Evolutionary conservation across 2,113 vertebrate species (phyloP).

Genomic region (Cynopterus brachyotis): DNA sequence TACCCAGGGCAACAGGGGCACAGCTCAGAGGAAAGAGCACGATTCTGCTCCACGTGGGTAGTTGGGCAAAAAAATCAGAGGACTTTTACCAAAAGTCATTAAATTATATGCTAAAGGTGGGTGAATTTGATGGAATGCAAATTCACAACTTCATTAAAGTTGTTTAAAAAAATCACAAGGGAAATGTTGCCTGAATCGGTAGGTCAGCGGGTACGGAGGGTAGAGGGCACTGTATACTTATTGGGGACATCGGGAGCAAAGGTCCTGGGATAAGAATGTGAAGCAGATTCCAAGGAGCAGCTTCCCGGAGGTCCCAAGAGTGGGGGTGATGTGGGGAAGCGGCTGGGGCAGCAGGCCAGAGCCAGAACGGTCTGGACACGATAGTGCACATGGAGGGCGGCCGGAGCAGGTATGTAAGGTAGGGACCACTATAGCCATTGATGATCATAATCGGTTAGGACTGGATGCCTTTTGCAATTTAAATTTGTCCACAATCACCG

Average conservation of each 20-base stretch:
- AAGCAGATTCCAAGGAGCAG: neutral
- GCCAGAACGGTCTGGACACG: neutral
- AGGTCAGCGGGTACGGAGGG: neutral
- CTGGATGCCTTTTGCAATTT: neutral
- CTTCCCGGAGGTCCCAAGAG: neutral
- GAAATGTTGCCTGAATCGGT: neutral
- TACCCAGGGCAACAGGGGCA: neutral
- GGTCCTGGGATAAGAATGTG: neutral
- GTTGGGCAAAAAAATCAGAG: neutral
- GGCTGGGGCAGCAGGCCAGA: neutral
- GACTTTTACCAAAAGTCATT: neutral
- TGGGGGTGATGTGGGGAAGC: neutral
- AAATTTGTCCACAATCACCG: neutral
- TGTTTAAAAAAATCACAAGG: neutral
- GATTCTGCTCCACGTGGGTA: neutral
- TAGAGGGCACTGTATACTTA: neutral
- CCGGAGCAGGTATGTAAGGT: fast-evolving
- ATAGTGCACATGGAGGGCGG: neutral
- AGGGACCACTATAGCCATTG: fast-evolving
- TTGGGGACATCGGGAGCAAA: neutral
- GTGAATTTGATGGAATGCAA: neutral
- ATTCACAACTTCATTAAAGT: neutral
- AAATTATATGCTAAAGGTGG: neutral
- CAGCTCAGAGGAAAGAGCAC: fast-evolving
- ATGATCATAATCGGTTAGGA: neutral